Conservation (phyloP, 2,888 invertebrate species). For the Conistra vaccinii region DNA sequence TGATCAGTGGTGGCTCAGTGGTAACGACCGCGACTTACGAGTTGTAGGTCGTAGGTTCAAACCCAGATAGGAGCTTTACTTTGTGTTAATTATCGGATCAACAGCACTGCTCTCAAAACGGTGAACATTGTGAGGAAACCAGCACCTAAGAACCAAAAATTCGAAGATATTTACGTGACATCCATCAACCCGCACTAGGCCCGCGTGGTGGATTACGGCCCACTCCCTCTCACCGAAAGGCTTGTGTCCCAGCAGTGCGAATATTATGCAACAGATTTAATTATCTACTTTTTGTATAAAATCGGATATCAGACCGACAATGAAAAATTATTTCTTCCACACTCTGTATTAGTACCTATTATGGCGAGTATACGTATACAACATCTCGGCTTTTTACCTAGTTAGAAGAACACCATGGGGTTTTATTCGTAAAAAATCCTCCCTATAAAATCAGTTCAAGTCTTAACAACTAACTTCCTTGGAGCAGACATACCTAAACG, state of each 20-base stretch:
- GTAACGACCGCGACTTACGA: too few species aligned
- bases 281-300: neutral
- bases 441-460: neutral
- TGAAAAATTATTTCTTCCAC: neutral
- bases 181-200: too few species aligned
- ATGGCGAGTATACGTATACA: too few species aligned
- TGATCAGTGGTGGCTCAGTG: neutral
- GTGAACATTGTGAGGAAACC: too few species aligned
- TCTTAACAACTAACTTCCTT: neutral
- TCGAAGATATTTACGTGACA: too few species aligned
- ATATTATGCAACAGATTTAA: slow-evolving; percentile 10
- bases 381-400: neutral
- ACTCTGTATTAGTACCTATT: neutral
- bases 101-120: too few species aligned
- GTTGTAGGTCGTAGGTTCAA: too few species aligned
- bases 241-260: neutral
- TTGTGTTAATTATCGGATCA: too few species aligned
- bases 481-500: neutral
- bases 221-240: too few species aligned
- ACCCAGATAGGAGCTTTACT: too few species aligned
- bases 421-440: neutral
- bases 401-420: neutral
- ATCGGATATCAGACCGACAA: neutral
- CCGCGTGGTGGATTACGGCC: too few species aligned
- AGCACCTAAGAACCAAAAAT: too few species aligned